phyloP scores from a whole-genome alignment of 2,797 vertebrate genomes.

The Syndactyla subalaris region DNA sequence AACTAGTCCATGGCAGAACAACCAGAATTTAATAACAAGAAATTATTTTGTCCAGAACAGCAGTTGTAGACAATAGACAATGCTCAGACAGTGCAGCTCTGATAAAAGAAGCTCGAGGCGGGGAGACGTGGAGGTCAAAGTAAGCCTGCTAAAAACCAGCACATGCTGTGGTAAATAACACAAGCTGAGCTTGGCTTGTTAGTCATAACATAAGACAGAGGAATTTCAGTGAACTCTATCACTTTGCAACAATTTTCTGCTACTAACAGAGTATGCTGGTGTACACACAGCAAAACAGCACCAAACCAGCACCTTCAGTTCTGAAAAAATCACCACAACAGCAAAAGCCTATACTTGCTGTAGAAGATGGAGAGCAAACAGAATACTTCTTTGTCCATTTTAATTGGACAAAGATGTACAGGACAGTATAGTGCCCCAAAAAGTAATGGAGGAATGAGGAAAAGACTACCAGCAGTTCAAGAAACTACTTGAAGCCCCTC shows the following conservation, averaged over 20 bases:
- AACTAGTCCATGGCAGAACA: neutral
- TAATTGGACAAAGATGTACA: neutral
- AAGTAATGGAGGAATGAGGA: neutral
- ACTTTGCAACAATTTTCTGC: neutral
- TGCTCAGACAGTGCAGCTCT: neutral
- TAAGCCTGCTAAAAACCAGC: neutral
- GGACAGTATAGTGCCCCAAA: neutral
- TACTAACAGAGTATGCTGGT: neutral
- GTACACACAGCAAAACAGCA: neutral
- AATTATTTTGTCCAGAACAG: neutral
- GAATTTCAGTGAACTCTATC: neutral
- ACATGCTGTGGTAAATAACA: neutral
- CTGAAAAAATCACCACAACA: neutral
- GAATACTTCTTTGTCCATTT: neutral
- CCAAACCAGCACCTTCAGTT: neutral
- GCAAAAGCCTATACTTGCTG: neutral
- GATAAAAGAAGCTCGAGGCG: neutral
- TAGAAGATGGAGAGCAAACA: neutral
- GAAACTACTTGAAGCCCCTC: neutral
- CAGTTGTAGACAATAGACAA: neutral
- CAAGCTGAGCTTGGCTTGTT: conserved; percentile 2
- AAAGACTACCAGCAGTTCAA: neutral
- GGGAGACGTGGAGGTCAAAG: conserved; percentile 6
- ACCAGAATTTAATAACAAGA: neutral
- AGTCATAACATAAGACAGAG: conserved; percentile 24